These are phyloP conservation scores for Petrophora chlorosata DNA, from an alignment of 2,888 invertebrate species.

Conservation along the genomic window DNA sequence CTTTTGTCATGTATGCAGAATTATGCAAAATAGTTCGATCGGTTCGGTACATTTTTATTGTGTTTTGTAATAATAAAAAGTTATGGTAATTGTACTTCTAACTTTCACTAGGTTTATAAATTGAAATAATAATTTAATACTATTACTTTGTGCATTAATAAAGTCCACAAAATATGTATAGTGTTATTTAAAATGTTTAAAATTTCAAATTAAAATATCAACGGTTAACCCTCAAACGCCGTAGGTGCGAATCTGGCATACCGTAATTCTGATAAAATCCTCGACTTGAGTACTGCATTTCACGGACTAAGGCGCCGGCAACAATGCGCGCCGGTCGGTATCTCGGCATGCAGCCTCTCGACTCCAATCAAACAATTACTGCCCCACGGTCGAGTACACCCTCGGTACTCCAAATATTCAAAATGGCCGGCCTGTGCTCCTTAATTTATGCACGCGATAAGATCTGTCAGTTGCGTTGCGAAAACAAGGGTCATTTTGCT, in stretches of 20 bases:
- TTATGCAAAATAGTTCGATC: conserved; percentile 26
- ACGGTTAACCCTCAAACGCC: conserved; percentile 75
- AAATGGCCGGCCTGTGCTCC: conserved; percentile 70
- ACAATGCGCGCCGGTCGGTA: conserved; percentile 69
- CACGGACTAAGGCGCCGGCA: conserved; percentile 55
- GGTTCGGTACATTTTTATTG: not conserved
- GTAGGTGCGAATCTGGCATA: conserved; percentile 72
- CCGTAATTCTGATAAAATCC: conserved; percentile 67
- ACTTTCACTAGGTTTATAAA: too few relatives aligned
- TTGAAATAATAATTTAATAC: too few relatives aligned
- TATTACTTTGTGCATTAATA: too few relatives aligned
- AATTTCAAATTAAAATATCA: conserved; percentile 31
- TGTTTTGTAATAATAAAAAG: conserved; percentile 19
- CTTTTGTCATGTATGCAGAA: conserved; percentile 41
- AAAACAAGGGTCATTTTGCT: conserved; percentile 20
- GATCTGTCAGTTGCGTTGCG: conserved; percentile 45
- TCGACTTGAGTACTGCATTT: conserved; percentile 48
- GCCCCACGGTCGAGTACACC: conserved; percentile 78
- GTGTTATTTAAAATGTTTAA: conserved; percentile 6
- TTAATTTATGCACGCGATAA: conserved; percentile 69
- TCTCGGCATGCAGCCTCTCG: conserved; percentile 81
- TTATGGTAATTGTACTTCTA: too few relatives aligned
- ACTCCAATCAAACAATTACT: conserved; percentile 83
- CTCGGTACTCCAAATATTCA: conserved; percentile 74
- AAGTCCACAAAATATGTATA: too few relatives aligned